Base-by-base conservation (phyloP, 2,888 invertebrate genomes). In the Dicranocentrus wangi region DNA sequence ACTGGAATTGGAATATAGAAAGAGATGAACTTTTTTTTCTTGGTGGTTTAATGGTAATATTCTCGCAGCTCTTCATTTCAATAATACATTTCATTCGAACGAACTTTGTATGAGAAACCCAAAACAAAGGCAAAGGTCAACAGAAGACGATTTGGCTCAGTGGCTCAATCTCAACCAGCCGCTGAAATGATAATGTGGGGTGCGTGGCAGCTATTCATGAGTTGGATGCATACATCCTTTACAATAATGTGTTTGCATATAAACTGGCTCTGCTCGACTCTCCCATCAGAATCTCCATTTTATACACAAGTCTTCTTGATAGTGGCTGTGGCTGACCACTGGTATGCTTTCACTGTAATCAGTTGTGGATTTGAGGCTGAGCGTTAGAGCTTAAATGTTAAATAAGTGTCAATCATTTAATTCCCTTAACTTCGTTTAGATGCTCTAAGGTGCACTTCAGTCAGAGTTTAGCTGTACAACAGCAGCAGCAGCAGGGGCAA, bases 121-220 rank as follows among this genome's bases (percentile, higher is more conserved):
- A 81, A 76, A 70, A 81, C 71, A 81, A 81, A 81, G 81, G 75
- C 81, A 81, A 81, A 81, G 81, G 81, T 81, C 81, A 81, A 69
- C 81, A 58, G 66, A 68, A 80, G 68, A 43, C 73, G 65, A 75
- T 75, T 61, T 70, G 73, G 80, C 69, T 68, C 66, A 76, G 55
- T 68, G 63, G 53, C 65, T 65, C 51, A 66, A 69, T 61, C 65
- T 65, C 51, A 66, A 69, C 68, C 80, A 70, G 75, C 69, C 73
- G 72, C 58, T 60, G 25, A 60, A 55, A 72, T 58, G 63, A 78
- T 63, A 21, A 47, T 79, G 43, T 63, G 47, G 55, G 65, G 53
- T 71, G 69, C 70, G 69, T 77, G 77, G 69, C 69, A 65, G 65
- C 42, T 55, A 21, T 21, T 55, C 19, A 55, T 55, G 15, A 23